phyloP scores from a whole-genome alignment of 2,888 invertebrate genomes.

The Melangyna quadrimaculata region DNA sequence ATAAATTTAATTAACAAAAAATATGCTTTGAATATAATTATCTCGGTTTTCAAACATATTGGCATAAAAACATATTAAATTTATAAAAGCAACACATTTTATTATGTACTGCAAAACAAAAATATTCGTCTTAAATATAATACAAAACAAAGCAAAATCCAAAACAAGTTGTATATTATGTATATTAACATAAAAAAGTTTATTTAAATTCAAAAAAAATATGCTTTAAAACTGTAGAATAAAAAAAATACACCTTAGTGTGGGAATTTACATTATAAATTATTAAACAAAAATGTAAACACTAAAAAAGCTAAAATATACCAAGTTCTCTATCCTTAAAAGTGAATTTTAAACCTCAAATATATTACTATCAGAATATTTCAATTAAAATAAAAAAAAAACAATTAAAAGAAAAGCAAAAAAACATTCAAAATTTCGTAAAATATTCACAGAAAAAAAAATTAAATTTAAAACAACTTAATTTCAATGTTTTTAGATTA shows the following conservation, averaged over 20 bases:
- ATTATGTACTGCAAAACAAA: constrained; percentile 8
- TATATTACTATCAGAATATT: neutral
- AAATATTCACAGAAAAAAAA: neutral
- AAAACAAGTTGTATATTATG: constrained; percentile 25
- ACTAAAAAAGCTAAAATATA: neutral
- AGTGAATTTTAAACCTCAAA: constrained; percentile 7
- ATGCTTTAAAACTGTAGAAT: constrained; percentile 35
- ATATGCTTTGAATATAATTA: neutral
- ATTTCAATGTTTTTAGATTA: neutral
- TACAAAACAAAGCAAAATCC: neutral
- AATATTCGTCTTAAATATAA: neutral
- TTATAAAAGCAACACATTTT: neutral
- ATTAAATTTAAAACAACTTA: neutral
- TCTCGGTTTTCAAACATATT: neutral
- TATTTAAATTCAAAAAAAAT: constrained; percentile 29
- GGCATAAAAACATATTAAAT: neutral
- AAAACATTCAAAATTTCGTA: neutral
- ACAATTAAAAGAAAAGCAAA: neutral
- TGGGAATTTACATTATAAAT: constrained; percentile 4
- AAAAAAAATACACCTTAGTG: neutral
- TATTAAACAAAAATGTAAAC: neutral
- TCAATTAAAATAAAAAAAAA: neutral
- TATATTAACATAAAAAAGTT: constrained; percentile 3
- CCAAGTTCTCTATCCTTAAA: neutral
- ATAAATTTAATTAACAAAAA: neutral